Conservation (phyloP, 2,888 invertebrate genomes). For the Tenthredo notha region DNA sequence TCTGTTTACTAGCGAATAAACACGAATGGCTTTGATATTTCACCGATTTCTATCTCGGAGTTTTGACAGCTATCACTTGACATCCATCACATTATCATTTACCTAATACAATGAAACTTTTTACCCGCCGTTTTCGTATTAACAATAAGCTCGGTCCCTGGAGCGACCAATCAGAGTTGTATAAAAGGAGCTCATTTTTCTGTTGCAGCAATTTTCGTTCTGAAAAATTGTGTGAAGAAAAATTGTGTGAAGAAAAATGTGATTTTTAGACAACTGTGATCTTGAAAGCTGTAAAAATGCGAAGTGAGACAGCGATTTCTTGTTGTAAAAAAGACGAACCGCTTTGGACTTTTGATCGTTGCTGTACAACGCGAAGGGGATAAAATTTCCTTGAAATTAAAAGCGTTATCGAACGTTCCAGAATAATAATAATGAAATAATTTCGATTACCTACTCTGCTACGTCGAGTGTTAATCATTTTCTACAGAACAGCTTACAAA, state of each 20-base stretch:
- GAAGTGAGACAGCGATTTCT: not conserved
- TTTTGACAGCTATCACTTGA: not conserved
- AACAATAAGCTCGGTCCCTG: not conserved
- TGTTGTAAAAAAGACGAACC: not conserved
- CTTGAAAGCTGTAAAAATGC: not conserved
- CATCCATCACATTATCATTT: not conserved
- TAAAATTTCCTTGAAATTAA: not conserved
- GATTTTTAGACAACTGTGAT: not conserved
- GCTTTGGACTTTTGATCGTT: not conserved
- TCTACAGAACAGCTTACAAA: not conserved
- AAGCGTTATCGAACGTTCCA: not conserved
- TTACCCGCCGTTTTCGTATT: not conserved
- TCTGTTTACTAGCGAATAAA: slow-evolving; percentile 3
- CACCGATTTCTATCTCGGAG: not conserved
- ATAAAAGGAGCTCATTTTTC: not conserved
- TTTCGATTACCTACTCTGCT: not conserved
- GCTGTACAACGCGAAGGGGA: not conserved
- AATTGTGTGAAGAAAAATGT: not conserved
- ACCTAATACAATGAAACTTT: not conserved
- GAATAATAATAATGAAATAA: not conserved
- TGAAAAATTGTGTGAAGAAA: not conserved
- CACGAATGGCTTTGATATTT: slow-evolving; percentile 4
- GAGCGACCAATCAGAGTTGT: not conserved
- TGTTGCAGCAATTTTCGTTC: not conserved
- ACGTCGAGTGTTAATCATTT: slow-evolving; percentile 14